Conservation (phyloP, 2,113 vertebrate species). For the Aramus guarauna region DNA sequence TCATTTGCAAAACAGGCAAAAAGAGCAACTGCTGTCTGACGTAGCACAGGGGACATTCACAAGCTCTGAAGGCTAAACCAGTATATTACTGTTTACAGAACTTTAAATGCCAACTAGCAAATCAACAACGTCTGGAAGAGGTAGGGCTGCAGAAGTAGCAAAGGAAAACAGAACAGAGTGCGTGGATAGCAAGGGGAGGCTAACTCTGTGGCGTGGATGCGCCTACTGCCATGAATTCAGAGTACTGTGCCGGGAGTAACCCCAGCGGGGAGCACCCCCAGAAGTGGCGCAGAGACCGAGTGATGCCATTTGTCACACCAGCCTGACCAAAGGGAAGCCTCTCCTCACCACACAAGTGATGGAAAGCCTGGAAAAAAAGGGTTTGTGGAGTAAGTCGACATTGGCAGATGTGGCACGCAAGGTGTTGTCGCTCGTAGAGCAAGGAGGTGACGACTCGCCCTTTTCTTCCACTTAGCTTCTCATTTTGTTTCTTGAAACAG, state of each 20-base stretch:
- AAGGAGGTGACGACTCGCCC: background rate
- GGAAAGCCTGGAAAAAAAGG: background rate
- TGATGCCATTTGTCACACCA: background rate
- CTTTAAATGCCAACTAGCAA: background rate
- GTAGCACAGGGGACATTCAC: background rate
- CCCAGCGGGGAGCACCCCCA: rapidly evolving
- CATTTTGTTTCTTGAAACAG: background rate
- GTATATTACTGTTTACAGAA: background rate
- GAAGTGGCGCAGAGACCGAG: background rate
- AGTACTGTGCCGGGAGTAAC: rapidly evolving
- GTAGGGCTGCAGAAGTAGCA: background rate
- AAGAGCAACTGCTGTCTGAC: background rate
- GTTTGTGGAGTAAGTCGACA: background rate
- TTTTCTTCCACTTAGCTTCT: background rate
- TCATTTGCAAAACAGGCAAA: background rate
- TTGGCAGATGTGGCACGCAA: background rate
- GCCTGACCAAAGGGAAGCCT: background rate
- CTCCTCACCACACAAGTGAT: background rate
- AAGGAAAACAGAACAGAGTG: background rate
- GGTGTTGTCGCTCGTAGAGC: background rate
- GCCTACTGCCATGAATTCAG: rapidly evolving
- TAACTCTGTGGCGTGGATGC: rapidly evolving
- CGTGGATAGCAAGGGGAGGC: background rate
- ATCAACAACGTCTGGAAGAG: background rate
- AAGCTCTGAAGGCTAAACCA: background rate